Base-by-base conservation (phyloP, 2,888 invertebrate species). In the Emesis furor region DNA sequence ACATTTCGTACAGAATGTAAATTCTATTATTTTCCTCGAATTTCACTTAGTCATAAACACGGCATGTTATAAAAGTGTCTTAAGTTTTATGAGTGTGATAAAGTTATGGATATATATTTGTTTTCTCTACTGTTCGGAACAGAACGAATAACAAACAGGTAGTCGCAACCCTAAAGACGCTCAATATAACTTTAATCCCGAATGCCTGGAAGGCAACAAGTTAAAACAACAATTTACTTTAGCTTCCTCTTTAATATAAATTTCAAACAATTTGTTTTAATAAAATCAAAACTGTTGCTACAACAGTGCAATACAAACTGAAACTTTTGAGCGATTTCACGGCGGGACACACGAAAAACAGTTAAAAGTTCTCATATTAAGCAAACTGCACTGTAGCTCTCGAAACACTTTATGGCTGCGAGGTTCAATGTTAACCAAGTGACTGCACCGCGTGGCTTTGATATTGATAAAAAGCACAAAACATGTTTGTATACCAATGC, bases 1-100 rank as follows among this genome's bases (percentile, higher is more conserved):
- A 87, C 86, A 84, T 87, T 82, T 85, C 79, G 81, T 81, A 82
- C 81, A 78, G 83, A 83, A 83, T 83, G 78, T 83, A 83, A 81
- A 87, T 86, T 84, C 77, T 84, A 86, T 86, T 87, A 85, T 84
- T 86, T 86, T 80, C 77, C 82, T 84, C 73, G 51, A 77, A 82
- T 84, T 87, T 76, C 76, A 81, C 82, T 82, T 79, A 80, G 77
- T 78, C 78, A 76, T 73, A 71, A 80, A 85, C 72, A 76, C 74
- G 76, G 80, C 59, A 67, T 76, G 55, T 76, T 69, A 71, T 76
- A 55, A 69, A 76, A 76, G 51, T 67, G 69, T 46, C 51, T 76
- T 69, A 55, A 69, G 76, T 76, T 76, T 69, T 51, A 35, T 35
- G 14, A 35, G n/a, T 32, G 7, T 67, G 32, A 67, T n/a, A 32